phyloP scores from a whole-genome alignment of 2,888 invertebrate genomes.

The Coleophora flavipennella region DNA sequence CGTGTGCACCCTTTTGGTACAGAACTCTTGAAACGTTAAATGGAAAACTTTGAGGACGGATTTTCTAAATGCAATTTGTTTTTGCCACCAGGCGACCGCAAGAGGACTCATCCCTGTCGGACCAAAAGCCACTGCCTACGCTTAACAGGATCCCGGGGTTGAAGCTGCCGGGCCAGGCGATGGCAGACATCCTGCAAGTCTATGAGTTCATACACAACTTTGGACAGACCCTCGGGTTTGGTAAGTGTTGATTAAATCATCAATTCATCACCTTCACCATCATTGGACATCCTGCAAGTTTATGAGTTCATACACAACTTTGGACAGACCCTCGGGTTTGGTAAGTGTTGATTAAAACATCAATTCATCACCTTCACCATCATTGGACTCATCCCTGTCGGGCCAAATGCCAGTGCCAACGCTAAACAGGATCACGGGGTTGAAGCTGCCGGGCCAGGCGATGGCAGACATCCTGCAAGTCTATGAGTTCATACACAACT shows the following conservation, averaged over 20 bases:
- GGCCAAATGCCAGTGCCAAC: slow-evolving; percentile 82
- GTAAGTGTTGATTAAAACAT: slow-evolving; percentile 61
- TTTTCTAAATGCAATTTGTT: too few species aligned
- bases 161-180: slow-evolving; percentile 88
- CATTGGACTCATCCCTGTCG: slow-evolving; percentile 89
- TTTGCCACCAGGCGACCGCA: slow-evolving; percentile 87
- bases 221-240: slow-evolving; percentile 93
- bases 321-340: slow-evolving; percentile 93
- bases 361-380: too few species aligned
- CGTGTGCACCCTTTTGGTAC: too few species aligned
- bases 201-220: slow-evolving; percentile 98
- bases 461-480: slow-evolving; percentile 95
- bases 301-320: slow-evolving; percentile 98
- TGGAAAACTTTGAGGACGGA: too few species aligned
- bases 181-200: slow-evolving; percentile 94
- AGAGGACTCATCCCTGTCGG: slow-evolving; percentile 90
- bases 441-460: slow-evolving; percentile 88
- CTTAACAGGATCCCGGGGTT: slow-evolving; percentile 85
- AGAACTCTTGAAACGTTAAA: too few species aligned
- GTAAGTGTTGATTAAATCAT: slow-evolving; percentile 61
- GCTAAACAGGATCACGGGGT: slow-evolving; percentile 83
- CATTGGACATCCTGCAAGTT: slow-evolving; percentile 95
- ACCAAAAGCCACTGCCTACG: slow-evolving; percentile 80
- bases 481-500: slow-evolving; percentile 97
- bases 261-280: too few species aligned